Percentiles rank a stretch among this genome's conserved stretches.
Evolutionary conservation across 2,888 invertebrate species (phyloP).

Genomic region (Dione juno): DNA sequence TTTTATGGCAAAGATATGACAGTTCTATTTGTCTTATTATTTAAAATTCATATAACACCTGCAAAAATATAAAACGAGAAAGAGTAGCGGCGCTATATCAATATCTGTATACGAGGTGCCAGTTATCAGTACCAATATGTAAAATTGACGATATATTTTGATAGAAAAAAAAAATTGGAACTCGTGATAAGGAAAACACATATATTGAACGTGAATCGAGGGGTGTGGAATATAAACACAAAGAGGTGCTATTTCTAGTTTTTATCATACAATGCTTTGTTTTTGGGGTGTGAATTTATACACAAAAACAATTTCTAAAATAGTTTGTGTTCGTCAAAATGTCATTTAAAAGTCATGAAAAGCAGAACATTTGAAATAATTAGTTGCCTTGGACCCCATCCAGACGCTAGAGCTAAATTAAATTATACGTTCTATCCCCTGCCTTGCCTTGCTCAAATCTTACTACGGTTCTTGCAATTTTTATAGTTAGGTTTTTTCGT

Average conservation of each 20-base stretch:
- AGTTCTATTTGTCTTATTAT: too few relatives aligned
- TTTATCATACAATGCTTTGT: not conserved
- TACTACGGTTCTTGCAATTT: too few relatives aligned
- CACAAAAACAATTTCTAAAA: not conserved
- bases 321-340: not conserved
- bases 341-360: too few relatives aligned
- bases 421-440: too few relatives aligned
- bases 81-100: not conserved
- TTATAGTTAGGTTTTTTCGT: too few relatives aligned
- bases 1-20: not conserved
- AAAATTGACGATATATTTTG: not conserved
- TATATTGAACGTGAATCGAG: conserved; percentile 1
- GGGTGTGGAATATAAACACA: not conserved
- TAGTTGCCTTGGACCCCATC: too few relatives aligned
- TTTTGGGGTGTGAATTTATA: not conserved
- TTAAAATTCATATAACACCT: not conserved
- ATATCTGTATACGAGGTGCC: not conserved
- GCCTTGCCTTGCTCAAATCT: too few relatives aligned
- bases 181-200: conserved; percentile 1
- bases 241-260: not conserved
- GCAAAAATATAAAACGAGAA: not conserved
- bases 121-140: conserved; percentile 6
- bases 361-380: too few relatives aligned
- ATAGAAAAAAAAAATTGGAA: conserved; percentile 15
- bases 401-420: too few relatives aligned